phyloP scores from a whole-genome alignment of 2,113 vertebrate species.

The Caracal caracal region DNA sequence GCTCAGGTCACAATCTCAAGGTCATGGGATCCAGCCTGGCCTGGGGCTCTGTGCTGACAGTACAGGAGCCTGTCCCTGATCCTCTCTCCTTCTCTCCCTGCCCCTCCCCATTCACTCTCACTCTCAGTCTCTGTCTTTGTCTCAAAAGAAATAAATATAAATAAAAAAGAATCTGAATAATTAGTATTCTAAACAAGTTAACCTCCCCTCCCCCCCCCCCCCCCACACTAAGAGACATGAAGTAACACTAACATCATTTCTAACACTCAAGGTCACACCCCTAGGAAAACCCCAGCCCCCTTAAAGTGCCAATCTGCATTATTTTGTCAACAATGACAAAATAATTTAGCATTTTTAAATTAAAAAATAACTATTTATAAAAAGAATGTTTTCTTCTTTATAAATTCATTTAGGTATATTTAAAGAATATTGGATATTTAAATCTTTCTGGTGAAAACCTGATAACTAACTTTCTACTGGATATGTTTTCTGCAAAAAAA shows the following conservation, averaged over 20 bases:
- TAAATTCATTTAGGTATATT: constrained; percentile 4
- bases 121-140: no score
- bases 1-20: no score
- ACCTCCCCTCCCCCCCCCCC: no score
- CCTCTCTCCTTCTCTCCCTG: no score
- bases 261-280: background rate
- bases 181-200: background rate
- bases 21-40: no score
- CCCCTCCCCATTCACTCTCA: no score
- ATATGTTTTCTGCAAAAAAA: constrained; percentile 15
- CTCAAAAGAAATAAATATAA: no score
- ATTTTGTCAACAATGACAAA: background rate
- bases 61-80: no score
- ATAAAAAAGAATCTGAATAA: background rate
- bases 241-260: background rate
- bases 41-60: no score
- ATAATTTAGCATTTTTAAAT: background rate
- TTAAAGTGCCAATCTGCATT: background rate
- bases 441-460: background rate
- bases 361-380: background rate
- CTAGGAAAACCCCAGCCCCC: background rate
- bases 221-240: background rate
- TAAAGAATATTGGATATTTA: background rate
- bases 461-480: constrained; percentile 11
- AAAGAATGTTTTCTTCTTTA: background rate